phyloP scores from a whole-genome alignment of 2,113 vertebrate genomes.

The Pantherophis guttatus region DNA sequence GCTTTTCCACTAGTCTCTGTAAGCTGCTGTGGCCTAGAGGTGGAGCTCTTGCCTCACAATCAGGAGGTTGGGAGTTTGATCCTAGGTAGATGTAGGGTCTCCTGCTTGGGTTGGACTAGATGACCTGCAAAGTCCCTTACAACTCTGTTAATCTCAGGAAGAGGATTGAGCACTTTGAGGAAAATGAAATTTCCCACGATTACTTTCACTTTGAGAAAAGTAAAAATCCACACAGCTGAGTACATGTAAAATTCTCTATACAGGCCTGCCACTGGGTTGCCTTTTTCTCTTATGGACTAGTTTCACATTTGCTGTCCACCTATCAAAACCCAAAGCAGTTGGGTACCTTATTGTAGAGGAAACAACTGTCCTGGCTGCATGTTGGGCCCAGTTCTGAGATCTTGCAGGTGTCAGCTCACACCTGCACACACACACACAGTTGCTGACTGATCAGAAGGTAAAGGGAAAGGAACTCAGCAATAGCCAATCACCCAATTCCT shows the following conservation, averaged over 20 bases:
- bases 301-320: background rate
- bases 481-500: background rate
- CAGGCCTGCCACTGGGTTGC: background rate
- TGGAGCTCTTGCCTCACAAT: no score
- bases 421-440: background rate
- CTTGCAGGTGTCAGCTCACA: slow-evolving; percentile 8
- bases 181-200: background rate
- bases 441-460: slow-evolving; percentile 3
- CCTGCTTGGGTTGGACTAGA: no score
- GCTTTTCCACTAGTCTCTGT: background rate
- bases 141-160: no score
- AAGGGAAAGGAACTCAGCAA: background rate
- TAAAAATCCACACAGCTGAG: background rate
- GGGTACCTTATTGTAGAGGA: slow-evolving; percentile 8
- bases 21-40: background rate
- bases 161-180: background rate
- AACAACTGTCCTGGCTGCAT: slow-evolving; percentile 25
- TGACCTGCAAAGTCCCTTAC: no score
- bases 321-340: background rate
- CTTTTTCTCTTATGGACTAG: background rate
- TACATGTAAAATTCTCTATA: background rate
- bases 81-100: no score
- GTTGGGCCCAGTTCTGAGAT: slow-evolving; percentile 3
- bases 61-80: no score
- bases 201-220: background rate